Base-by-base conservation (phyloP, 2,797 vertebrate genomes). In the Tiaroga cobitis region DNA sequence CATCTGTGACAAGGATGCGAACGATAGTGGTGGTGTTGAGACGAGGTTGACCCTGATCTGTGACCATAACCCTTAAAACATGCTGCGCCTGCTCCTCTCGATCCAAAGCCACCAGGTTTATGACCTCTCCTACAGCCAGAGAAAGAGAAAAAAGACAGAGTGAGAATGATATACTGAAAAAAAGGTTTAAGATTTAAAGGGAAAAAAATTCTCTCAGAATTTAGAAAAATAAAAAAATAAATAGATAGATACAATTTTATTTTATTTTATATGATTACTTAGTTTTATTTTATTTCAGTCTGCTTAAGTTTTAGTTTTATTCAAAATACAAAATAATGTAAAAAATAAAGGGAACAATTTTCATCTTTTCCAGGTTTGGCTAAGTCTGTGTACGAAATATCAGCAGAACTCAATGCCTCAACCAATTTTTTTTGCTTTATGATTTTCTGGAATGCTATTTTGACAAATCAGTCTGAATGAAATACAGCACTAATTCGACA, bases 51-150 rank as follows among this genome's bases (percentile, higher is more conserved):
- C 98, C 98, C 1, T 96, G 95, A 87, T 99, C 98, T 0, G 93
- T 96, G 89, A 94, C 98, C 81, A 99, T 93, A 85, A 97, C 95
- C 3, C 91, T 95, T 90, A 97, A 86, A 34, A 91, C 92, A 91
- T 99, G 96, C 67, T 97, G 95, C 8, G 90, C 88, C 68, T 94
- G 94, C 61, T 95, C 93, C 87, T 99, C 98, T 0, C 90, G 94
- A 88, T 99, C 97, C 87, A 99, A 82, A 0, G 96, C 95, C 81
- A 94, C 94, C 95, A 96, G 96, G 90, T 95, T 97, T 87, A 97
- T 93, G 43, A 99, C 94, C 91, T 99, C 97, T 59, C 98, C 98
- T 99, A 91, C 3, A 11, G 0, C 1, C 54, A 87, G 10, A 67
- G n/a, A 78, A 59, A 24, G 21, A 65, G 49, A 46, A 54, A 70